phyloP scores from a whole-genome alignment of 2,888 invertebrate genomes.

The Machimus rusticus region DNA sequence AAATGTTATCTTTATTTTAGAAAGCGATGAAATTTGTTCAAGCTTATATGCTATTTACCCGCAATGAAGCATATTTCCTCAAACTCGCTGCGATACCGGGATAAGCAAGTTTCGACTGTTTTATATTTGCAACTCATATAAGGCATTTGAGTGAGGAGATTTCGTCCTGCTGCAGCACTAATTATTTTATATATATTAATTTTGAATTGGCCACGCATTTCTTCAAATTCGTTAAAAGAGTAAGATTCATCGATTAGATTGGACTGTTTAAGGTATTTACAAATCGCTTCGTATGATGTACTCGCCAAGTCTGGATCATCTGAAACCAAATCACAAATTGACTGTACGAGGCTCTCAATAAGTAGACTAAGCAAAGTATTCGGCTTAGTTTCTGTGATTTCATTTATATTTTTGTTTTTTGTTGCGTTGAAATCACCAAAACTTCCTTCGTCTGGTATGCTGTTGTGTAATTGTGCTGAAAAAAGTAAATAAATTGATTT shows the following conservation, averaged over 20 bases:
- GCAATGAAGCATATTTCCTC: slow-evolving; percentile 75
- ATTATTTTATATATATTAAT: slow-evolving; percentile 72
- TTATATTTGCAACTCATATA: slow-evolving; percentile 65
- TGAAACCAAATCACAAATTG: slow-evolving; percentile 72
- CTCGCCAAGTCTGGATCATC: slow-evolving; percentile 68
- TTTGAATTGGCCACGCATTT: slow-evolving; percentile 73
- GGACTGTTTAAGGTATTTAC: slow-evolving; percentile 73
- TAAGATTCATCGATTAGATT: slow-evolving; percentile 76
- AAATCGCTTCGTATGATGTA: slow-evolving; percentile 72
- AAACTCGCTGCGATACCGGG: slow-evolving; percentile 75
- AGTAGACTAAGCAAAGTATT: slow-evolving; percentile 73
- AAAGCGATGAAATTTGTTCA: background rate
- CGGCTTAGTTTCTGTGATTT: slow-evolving; percentile 53
- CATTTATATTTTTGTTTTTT: slow-evolving; percentile 10
- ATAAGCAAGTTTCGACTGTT: slow-evolving; percentile 65
- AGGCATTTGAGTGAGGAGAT: slow-evolving; percentile 65
- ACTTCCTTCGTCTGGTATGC: background rate
- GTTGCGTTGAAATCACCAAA: background rate
- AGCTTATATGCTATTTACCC: slow-evolving; percentile 49
- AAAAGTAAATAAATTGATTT: no score
- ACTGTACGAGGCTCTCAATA: slow-evolving; percentile 74
- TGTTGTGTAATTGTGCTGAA: background rate
- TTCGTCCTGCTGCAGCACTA: slow-evolving; percentile 67
- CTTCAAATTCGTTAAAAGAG: slow-evolving; percentile 73
- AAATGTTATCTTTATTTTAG: background rate